These are phyloP conservation scores for Calephelis virginiensis DNA, from an alignment of 1,140 invertebrate species.

Conservation along the genomic window DNA sequence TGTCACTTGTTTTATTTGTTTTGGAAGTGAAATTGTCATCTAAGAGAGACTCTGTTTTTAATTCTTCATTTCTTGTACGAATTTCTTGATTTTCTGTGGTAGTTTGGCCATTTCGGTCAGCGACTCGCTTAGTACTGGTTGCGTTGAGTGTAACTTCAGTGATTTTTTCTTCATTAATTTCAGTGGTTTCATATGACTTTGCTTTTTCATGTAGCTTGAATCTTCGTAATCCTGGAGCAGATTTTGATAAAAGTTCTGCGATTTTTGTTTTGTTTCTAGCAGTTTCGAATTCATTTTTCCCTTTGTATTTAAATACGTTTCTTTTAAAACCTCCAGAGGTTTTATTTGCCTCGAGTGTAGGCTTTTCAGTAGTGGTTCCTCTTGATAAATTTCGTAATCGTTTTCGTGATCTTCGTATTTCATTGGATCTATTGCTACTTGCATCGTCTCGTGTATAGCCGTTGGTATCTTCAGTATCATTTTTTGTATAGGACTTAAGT, in stretches of 20 bases:
- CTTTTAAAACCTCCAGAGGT: slow-evolving; percentile 44
- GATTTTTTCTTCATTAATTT: slow-evolving; percentile 53
- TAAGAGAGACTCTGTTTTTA: slow-evolving; percentile 28
- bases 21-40: background rate
- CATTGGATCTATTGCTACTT: slow-evolving; percentile 51
- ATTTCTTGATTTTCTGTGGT: slow-evolving; percentile 61
- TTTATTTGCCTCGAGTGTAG: slow-evolving; percentile 35
- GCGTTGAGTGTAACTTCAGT: slow-evolving; percentile 49
- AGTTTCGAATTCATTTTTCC: slow-evolving; percentile 58
- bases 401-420: slow-evolving; percentile 36
- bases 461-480: slow-evolving; percentile 61
- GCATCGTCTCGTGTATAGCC: slow-evolving; percentile 61
- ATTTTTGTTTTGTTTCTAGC: slow-evolving; percentile 60
- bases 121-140: slow-evolving; percentile 62
- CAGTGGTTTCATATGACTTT: slow-evolving; percentile 43
- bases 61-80: slow-evolving; percentile 58
- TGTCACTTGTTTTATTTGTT: background rate
- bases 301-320: slow-evolving; percentile 47
- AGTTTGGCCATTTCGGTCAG: slow-evolving; percentile 57
- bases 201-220: slow-evolving; percentile 43
- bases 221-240: slow-evolving; percentile 62
- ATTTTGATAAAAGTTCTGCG: slow-evolving; percentile 55
- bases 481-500: slow-evolving; percentile 48
- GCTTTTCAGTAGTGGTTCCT: slow-evolving; percentile 34
- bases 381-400: slow-evolving; percentile 34